phyloP scores from a whole-genome alignment of 2,797 vertebrate genomes.

The Fistularia tabacaria region DNA sequence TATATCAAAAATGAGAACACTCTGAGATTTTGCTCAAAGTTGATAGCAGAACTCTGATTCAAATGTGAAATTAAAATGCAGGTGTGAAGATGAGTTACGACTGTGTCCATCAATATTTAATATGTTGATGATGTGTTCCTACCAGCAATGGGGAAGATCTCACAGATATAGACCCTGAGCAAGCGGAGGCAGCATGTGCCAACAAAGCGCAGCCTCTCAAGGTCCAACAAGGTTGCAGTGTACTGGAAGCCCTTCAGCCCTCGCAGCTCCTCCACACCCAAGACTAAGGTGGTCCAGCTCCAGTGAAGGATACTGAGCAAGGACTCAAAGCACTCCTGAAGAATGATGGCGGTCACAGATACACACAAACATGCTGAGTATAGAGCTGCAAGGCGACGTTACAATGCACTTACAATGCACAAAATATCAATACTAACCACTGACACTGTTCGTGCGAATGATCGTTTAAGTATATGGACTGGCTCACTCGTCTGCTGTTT shows the following conservation, averaged over 20 bases:
- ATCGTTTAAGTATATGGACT: constrained; percentile 95
- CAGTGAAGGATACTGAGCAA: constrained; percentile 95
- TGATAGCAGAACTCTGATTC: no score
- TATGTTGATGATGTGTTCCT: constrained; percentile 14
- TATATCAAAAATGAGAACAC: constrained; percentile 1
- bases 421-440: constrained; percentile 76
- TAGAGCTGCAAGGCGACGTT: background rate
- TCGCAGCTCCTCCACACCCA: constrained; percentile 96
- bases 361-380: background rate
- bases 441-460: constrained; percentile 96
- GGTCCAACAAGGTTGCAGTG: constrained; percentile 93
- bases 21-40: background rate
- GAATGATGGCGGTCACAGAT: background rate
- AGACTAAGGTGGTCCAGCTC: constrained; percentile 97
- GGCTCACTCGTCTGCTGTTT: constrained; percentile 97
- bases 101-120: background rate
- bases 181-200: constrained; percentile 95
- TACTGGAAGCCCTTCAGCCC: constrained; percentile 97
- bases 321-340: constrained; percentile 96
- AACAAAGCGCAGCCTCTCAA: constrained; percentile 95
- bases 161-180: constrained; percentile 95
- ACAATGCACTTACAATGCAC: background rate
- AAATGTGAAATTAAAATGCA: no score
- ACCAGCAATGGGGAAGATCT: constrained; percentile 99
- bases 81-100: no score